Evolutionary conservation across 2,113 vertebrate species (phyloP), one percentile per base, ranked within the genome.

Genomic region (Rhynchopsitta pachyrhyncha): DNA sequence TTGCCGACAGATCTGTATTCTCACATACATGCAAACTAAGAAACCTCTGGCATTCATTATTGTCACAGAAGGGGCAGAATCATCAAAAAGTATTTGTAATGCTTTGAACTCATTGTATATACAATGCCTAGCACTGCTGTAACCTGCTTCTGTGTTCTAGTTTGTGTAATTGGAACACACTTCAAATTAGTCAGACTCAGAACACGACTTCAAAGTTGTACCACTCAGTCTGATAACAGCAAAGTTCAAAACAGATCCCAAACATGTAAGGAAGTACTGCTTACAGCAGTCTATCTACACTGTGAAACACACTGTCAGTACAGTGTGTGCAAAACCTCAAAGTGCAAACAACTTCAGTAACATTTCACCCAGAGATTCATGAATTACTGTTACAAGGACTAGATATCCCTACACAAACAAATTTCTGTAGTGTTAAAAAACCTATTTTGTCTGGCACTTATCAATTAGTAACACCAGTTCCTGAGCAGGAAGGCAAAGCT

Each of bases 171-270:
- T 27, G 28, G 37, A 91, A 76, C 29, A 82, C 15, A 28, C 31
- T n/a, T 67, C 19, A 53, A 82, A 60, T 59, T 17, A 70, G 44
- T 59, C 37, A 37, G 41, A 31, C 37, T 91, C 64, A 4, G n/a
- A 80, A 67, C 23, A 33, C 27, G 80, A 29, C 60, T 88, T 77
- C 44, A 70, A 63, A 93, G 77, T 41, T 7, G 0, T 6, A 27
- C 60, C 6, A 2, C 25, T 68, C 0, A 0, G 17, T 74, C 41
- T 74, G 46, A 71, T 75, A 62, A 12, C 25, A 82, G 74, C 27
- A 60, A 70, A 47, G 52, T 5, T 82, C 64, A 67, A 81, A 69
- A 7, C 42, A 87, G 53, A 67, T 5, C n/a, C 41, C 60, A 47
- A 25, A 25, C 69, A 17, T 19, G 5, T 1, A 4, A 47, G 33